A percentile compares a stretch with the other conserved stretches of the same genome.
Conservation (phyloP, 1,140 invertebrate species). For the Callitettix versicolor region DNA sequence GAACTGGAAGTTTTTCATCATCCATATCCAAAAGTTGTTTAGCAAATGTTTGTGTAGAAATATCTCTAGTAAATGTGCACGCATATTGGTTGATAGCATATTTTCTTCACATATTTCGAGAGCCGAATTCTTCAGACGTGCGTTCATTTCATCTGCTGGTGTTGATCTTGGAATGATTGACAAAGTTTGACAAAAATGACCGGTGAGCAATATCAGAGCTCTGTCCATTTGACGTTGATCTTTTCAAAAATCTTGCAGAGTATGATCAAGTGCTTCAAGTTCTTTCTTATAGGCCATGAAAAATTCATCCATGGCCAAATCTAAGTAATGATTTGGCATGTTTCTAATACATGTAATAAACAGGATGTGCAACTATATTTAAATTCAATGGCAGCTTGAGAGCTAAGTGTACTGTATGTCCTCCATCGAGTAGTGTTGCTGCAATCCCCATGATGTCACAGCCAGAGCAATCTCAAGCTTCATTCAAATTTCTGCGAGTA, state of each 20-base stretch:
- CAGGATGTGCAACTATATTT: conserved; percentile 14
- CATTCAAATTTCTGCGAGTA: too few relatives aligned
- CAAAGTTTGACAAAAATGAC: conserved; percentile 37
- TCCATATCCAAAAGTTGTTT: conserved; percentile 21
- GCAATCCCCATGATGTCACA: conserved; percentile 34
- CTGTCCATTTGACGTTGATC: conserved; percentile 23
- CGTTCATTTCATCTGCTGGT: conserved; percentile 21
- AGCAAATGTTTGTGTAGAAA: not conserved
- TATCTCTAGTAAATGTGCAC: conserved; percentile 11
- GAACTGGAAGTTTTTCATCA: conserved; percentile 15
- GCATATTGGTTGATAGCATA: conserved; percentile 12
- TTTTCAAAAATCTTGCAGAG: conserved; percentile 27
- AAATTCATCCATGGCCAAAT: conserved; percentile 16
- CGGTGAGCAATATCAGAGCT: conserved; percentile 33
- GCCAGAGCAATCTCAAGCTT: conserved; percentile 24
- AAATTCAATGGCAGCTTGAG: not conserved
- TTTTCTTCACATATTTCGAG: conserved; percentile 15
- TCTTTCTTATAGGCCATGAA: too few relatives aligned
- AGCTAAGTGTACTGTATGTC: conserved; percentile 31
- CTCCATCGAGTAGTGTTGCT: conserved; percentile 30
- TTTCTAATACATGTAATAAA: conserved; percentile 18
- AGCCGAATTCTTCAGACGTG: conserved; percentile 26
- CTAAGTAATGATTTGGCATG: conserved; percentile 30
- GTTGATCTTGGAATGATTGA: too few relatives aligned
- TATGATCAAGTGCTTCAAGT: conserved; percentile 23